These are phyloP conservation scores for Pygoscelis antarcticus DNA, from an alignment of 2,113 vertebrate species.

Conservation along the genomic window DNA sequence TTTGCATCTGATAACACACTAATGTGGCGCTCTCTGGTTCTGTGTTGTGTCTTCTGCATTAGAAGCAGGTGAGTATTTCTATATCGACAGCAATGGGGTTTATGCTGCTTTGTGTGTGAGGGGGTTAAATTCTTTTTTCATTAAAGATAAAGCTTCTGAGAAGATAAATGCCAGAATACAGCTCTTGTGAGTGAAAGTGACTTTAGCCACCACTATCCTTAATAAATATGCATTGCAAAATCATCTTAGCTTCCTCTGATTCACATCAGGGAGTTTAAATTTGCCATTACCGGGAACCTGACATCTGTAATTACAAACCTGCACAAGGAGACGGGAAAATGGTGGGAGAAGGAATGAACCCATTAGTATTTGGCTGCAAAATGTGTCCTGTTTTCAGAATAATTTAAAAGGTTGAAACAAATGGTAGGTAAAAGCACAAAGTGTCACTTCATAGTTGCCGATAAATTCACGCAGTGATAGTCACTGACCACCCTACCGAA, in stretches of 20 bases:
- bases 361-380: background rate
- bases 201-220: slow-evolving; percentile 29
- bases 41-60: background rate
- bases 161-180: slow-evolving; percentile 4
- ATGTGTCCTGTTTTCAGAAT: background rate
- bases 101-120: background rate
- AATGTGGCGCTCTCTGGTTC: background rate
- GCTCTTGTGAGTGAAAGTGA: slow-evolving; percentile 10
- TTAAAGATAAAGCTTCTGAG: background rate
- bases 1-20: background rate
- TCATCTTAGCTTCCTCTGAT: slow-evolving; percentile 1
- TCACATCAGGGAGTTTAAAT: slow-evolving; percentile 47
- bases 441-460: background rate
- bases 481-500: background rate
- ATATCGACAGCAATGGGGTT: background rate
- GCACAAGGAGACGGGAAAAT: background rate
- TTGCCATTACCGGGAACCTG: slow-evolving; percentile 33
- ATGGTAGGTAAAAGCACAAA: background rate
- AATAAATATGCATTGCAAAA: slow-evolving; percentile 46
- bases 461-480: background rate
- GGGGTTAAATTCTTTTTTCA: background rate
- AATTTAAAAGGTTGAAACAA: background rate
- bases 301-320: slow-evolving; percentile 43
- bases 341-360: background rate
- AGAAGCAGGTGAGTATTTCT: background rate